Evolutionary conservation across 2,797 vertebrate genomes (phyloP).

Genomic region (Sebastiscus albofasciatus): DNA sequence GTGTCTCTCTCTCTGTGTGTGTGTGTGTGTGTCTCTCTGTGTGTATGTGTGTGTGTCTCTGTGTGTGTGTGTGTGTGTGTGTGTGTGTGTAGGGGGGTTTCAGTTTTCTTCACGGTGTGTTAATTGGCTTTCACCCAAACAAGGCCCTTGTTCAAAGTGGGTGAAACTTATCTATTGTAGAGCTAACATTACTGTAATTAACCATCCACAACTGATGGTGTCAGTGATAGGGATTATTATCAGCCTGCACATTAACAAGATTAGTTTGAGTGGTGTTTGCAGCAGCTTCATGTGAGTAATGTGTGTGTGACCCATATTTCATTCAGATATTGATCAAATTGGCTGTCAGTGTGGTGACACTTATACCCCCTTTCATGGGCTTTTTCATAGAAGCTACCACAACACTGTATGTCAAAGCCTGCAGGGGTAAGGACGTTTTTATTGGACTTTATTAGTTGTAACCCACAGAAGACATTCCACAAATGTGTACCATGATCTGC

Average conservation of each 20-base stretch:
- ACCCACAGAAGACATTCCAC: too few relatives aligned
- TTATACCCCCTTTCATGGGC: not conserved
- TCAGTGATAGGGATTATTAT: slow-evolving; percentile 41
- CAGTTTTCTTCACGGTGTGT: slow-evolving; percentile 12
- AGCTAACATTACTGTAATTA: slow-evolving; percentile 2
- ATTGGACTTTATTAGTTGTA: too few relatives aligned
- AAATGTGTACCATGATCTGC: too few relatives aligned
- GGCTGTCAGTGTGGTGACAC: slow-evolving; percentile 28
- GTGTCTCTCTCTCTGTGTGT: too few relatives aligned
- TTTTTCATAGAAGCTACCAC: not conserved
- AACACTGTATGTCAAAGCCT: not conserved
- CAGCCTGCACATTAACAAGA: slow-evolving; percentile 5
- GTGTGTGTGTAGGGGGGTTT: slow-evolving; percentile 1
- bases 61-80: not conserved
- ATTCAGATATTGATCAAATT: slow-evolving; percentile 26
- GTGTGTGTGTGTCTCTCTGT: too few relatives aligned
- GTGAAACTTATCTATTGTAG: not conserved
- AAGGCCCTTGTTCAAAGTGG: slow-evolving; percentile 27
- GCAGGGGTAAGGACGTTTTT: not conserved
- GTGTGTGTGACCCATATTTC: slow-evolving; percentile 14
- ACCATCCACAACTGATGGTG: not conserved
- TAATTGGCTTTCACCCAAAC: slow-evolving; percentile 41
- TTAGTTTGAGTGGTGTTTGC: slow-evolving; percentile 11
- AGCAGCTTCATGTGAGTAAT: not conserved
- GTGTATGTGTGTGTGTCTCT: too few relatives aligned